These are phyloP conservation scores for Sebastes flavidus DNA, from an alignment of 2,797 vertebrate genomes.

Conservation along the genomic window DNA sequence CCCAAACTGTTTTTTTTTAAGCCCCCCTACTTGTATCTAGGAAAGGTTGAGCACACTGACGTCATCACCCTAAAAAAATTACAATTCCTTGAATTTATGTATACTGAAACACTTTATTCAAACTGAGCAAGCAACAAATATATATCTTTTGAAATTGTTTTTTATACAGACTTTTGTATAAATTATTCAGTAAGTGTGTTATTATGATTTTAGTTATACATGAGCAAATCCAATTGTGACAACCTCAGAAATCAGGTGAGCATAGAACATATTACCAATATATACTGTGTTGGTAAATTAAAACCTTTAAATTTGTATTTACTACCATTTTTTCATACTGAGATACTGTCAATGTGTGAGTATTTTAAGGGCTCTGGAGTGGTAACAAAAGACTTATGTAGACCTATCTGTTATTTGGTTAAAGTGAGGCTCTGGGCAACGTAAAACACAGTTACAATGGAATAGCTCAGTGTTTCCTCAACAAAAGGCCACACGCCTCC, in stretches of 20 bases:
- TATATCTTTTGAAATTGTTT: too few relatives aligned
- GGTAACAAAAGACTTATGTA: neutral
- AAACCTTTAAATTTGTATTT: neutral
- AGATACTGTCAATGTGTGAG: neutral
- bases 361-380: neutral
- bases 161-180: too few relatives aligned
- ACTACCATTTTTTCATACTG: neutral
- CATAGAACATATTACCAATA: neutral
- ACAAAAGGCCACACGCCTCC: neutral
- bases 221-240: too few relatives aligned
- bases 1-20: too few relatives aligned
- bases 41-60: too few relatives aligned
- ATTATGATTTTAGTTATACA: too few relatives aligned
- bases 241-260: neutral
- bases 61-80: too few relatives aligned
- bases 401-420: neutral
- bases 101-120: too few relatives aligned
- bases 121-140: too few relatives aligned
- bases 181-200: too few relatives aligned
- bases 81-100: too few relatives aligned
- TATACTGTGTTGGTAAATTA: neutral
- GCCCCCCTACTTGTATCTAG: too few relatives aligned
- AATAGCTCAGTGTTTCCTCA: neutral
- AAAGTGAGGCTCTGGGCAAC: neutral
- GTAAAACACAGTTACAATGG: neutral